A percentile compares a stretch with the other conserved stretches of the same genome.
Evolutionary conservation across 2,888 invertebrate genomes (phyloP).

Genomic region (Lasioglossum villosulum): DNA sequence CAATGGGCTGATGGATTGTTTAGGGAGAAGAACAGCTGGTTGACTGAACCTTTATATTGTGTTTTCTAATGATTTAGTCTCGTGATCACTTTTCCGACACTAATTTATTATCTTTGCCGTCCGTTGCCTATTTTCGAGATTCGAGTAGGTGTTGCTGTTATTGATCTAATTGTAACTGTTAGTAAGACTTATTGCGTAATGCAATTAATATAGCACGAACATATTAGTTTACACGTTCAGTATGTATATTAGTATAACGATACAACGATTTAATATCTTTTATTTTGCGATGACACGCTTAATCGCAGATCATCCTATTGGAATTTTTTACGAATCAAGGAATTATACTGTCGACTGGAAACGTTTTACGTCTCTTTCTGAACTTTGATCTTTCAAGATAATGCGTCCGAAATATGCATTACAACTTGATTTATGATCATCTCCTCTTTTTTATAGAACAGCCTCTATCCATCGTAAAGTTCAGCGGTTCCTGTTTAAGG

Average conservation of each 20-base stretch:
- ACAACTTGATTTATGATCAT: background rate
- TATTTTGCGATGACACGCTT: background rate
- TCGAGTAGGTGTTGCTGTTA: background rate
- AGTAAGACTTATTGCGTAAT: too few species aligned
- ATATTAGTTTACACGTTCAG: too few species aligned
- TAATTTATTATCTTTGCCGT: background rate
- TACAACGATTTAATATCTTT: background rate
- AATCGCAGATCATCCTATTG: too few species aligned
- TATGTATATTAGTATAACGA: background rate
- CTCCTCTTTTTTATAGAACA: background rate
- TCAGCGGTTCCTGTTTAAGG: background rate
- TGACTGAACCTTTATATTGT: background rate
- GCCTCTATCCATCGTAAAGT: background rate
- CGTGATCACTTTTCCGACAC: background rate
- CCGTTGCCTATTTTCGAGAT: background rate
- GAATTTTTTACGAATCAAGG: background rate
- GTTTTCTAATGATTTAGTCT: background rate
- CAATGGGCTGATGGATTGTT: background rate
- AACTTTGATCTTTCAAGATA: background rate
- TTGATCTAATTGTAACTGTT: background rate
- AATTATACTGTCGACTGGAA: background rate
- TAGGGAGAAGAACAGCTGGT: constrained; percentile 1
- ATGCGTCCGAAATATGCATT: background rate
- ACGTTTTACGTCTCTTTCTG: background rate
- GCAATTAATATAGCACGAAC: background rate